These are phyloP conservation scores for Limnephilus auricula DNA, from an alignment of 2,888 invertebrate species.

Conservation along the genomic window DNA sequence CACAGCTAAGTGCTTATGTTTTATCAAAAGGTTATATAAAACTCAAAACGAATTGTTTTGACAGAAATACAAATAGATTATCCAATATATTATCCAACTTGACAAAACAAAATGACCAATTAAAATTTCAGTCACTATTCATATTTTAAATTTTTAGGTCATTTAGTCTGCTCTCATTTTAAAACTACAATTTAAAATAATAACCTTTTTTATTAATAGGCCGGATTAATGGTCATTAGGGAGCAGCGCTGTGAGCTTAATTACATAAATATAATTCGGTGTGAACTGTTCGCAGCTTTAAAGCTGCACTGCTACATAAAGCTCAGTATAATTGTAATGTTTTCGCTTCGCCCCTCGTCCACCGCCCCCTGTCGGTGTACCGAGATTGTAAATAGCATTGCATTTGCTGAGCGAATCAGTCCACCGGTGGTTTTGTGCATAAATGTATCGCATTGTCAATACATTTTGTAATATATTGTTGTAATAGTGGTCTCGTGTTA, in stretches of 20 bases:
- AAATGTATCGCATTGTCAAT: neutral
- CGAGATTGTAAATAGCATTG: neutral
- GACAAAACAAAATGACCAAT: neutral
- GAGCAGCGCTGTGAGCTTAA: neutral
- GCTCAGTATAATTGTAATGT: neutral
- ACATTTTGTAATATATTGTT: neutral
- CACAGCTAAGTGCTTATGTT: too few relatives aligned
- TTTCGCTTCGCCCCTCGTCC: neutral
- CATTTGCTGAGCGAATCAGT: neutral
- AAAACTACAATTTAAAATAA: neutral
- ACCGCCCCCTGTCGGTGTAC: neutral
- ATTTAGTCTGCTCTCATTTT: neutral
- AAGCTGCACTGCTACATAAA: neutral
- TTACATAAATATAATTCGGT: slow-evolving; percentile 4
- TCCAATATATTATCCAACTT: neutral
- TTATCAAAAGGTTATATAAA: neutral
- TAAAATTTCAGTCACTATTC: neutral
- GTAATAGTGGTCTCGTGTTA: neutral
- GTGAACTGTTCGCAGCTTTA: slow-evolving; percentile 10
- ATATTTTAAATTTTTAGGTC: neutral
- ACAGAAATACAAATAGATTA: too few relatives aligned
- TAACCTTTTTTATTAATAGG: neutral
- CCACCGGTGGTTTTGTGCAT: neutral
- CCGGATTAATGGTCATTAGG: neutral
- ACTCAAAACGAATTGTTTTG: neutral